Base-by-base conservation (phyloP, 2,113 vertebrate species). In the Myiozetetes cayanensis region DNA sequence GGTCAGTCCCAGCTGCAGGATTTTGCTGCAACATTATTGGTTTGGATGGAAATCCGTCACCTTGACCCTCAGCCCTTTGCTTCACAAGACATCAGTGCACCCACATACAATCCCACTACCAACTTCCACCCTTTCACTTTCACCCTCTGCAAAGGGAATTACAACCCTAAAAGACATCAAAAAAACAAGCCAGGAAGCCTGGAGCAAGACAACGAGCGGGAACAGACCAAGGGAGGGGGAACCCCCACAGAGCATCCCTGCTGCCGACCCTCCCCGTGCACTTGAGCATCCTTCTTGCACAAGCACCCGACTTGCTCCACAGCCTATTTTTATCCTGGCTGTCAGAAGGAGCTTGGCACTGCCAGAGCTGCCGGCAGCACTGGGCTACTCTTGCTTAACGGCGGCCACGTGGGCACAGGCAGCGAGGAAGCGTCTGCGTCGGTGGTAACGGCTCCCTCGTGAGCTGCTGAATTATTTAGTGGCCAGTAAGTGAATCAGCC, bases 401-500 rank as follows among this genome's bases (percentile, higher is more conserved):
- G 13, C 4, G 6, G 90, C 88, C 92, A 89, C 88, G 28, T 90
- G 93, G 79, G 83, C 49, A 30, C 75, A 63, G 78, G 63, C 91
- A 63, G 85, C 27, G 2, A 63, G 94, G 93, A 94, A 96, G 67
- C 35, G 50, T 80, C 95, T 75, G 74, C 58, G 27, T 55, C 78
- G 31, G 76, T 2, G 12, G 58, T 76, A 94, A 91, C 13, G 15
- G 89, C 93, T 96, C 89, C 76, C 53, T 16, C 85, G 94, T 23
- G 94, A 97, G 85, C 90, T 81, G 73, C 90, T 94, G 93, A 94
- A 96, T 96, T 95, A 96, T 96, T 97, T 72, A 95, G 94, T 61
- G 49, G 83, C 83, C 94, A 82, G 88, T 44, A 49, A 94, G 46
- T 96, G 96, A 97, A 96, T 92, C 94, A 96, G 94, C 93, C 94